phyloP scores from a whole-genome alignment of 2,113 vertebrate genomes.

The Silurus glanis region DNA sequence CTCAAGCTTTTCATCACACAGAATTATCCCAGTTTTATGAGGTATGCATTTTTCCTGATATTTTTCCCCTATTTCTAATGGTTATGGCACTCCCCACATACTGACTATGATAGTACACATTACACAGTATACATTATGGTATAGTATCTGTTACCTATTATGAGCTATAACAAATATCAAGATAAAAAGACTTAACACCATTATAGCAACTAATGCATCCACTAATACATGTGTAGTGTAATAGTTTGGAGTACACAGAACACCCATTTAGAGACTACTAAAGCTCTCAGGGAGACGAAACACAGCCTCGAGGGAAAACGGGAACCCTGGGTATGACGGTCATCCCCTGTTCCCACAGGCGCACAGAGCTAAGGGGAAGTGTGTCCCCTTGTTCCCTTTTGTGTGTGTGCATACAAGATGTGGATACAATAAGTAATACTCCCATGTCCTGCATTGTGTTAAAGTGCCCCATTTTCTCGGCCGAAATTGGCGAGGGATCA shows the following conservation, averaged over 20 bases:
- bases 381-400: constrained; percentile 40
- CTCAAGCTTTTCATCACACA: too few species aligned
- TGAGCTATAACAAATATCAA: neutral
- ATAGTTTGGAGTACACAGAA: neutral
- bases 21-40: too few species aligned
- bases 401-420: constrained; percentile 12
- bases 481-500: constrained; percentile 30
- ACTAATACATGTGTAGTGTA: neutral
- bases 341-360: constrained; percentile 48
- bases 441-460: constrained; percentile 50
- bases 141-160: neutral
- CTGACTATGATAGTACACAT: too few species aligned
- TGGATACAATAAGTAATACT: constrained; percentile 42
- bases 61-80: too few species aligned
- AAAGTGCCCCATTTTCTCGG: constrained; percentile 46
- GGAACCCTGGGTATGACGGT: constrained; percentile 44
- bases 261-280: neutral
- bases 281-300: constrained; percentile 1
- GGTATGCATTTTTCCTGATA: too few species aligned
- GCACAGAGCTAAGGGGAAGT: constrained; percentile 42
- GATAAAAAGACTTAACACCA: neutral
- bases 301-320: constrained; percentile 32
- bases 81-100: too few species aligned
- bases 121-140: too few species aligned
- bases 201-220: neutral